phyloP scores from a whole-genome alignment of 2,113 vertebrate genomes.

The Meles meles region DNA sequence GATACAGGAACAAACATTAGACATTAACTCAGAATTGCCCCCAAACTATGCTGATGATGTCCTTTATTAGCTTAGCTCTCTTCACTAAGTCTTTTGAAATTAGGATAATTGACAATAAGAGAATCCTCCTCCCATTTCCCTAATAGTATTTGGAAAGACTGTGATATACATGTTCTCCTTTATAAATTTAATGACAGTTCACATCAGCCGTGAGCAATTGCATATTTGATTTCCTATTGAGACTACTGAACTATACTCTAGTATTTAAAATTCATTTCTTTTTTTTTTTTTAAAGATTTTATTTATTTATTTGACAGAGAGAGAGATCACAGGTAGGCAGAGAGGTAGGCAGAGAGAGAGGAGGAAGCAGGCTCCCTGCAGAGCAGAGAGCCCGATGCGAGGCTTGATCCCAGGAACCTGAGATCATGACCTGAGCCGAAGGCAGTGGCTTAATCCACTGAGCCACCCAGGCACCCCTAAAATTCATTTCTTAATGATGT shows the following conservation, averaged over 20 bases:
- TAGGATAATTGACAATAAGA: neutral
- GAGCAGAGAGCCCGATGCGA: no score
- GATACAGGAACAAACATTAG: neutral
- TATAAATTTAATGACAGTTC: neutral
- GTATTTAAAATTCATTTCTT: slow-evolving; percentile 10
- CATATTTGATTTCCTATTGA: neutral
- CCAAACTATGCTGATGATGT: neutral
- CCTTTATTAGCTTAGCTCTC: neutral
- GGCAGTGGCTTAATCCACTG: no score
- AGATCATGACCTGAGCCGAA: no score
- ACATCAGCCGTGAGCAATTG: neutral
- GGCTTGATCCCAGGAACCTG: no score
- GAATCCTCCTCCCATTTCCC: neutral
- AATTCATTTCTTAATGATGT: neutral
- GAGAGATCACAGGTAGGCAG: no score
- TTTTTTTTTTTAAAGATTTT: no score
- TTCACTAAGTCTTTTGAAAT: neutral
- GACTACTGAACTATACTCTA: neutral
- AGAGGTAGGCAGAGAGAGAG: no score
- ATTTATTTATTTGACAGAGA: no score
- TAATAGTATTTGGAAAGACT: neutral
- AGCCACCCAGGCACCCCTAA: no score
- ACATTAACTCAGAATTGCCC: neutral
- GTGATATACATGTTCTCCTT: neutral
- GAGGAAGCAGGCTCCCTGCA: no score